These are phyloP conservation scores for Nasonia vitripennis DNA, from an alignment of 1,140 invertebrate genomes.

Conservation along the genomic window DNA sequence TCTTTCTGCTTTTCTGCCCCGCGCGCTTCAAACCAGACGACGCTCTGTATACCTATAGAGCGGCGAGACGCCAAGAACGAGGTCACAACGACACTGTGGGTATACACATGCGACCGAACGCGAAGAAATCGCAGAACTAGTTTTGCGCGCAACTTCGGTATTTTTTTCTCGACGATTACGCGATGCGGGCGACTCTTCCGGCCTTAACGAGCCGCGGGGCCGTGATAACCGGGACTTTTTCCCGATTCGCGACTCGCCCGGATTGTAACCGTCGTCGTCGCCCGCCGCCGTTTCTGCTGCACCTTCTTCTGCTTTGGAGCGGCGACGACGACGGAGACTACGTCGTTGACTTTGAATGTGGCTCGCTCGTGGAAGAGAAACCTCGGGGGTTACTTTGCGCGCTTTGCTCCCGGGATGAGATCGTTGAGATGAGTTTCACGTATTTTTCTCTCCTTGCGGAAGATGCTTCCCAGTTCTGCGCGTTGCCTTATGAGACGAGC, in stretches of 20 bases:
- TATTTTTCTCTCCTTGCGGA: slow-evolving; percentile 28
- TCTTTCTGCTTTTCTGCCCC: not conserved
- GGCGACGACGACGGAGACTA: not conserved
- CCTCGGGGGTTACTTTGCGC: slow-evolving; percentile 33
- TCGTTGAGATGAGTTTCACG: slow-evolving; percentile 41
- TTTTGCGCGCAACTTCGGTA: not conserved
- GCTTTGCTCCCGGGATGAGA: not conserved
- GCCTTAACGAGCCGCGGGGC: slow-evolving; percentile 28
- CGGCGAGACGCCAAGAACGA: slow-evolving; percentile 11
- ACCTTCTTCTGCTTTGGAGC: not conserved
- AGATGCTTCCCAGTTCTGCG: not conserved
- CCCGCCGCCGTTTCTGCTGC: not conserved
- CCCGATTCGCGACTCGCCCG: not conserved
- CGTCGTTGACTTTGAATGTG: slow-evolving; percentile 19
- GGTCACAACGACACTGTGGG: not conserved
- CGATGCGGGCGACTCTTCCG: not conserved
- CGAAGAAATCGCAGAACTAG: slow-evolving; percentile 23
- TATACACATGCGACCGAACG: not conserved
- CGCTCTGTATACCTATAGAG: not conserved
- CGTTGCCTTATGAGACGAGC: not conserved
- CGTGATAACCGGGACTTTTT: slow-evolving; percentile 9
- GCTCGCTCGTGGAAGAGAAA: not conserved
- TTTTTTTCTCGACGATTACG: slow-evolving; percentile 20
- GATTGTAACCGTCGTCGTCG: slow-evolving; percentile 3
- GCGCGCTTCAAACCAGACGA: not conserved